These are phyloP conservation scores for Sinelater perroti DNA, from an alignment of 2,888 invertebrate species.

Conservation along the genomic window DNA sequence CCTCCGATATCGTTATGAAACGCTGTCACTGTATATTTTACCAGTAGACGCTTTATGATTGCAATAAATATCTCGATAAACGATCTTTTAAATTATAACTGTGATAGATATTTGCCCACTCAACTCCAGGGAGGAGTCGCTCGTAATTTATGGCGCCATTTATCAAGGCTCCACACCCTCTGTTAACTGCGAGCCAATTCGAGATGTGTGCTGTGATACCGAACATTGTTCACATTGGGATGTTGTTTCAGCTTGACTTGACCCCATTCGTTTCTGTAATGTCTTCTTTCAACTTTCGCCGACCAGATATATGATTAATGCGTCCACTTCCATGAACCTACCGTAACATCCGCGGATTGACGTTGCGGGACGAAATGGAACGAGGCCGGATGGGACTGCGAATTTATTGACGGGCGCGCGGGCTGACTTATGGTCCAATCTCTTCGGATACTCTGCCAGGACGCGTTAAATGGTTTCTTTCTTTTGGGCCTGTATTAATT, in stretches of 20 bases:
- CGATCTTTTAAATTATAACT: conserved; percentile 63
- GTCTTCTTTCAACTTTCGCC: conserved; percentile 62
- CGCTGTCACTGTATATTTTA: conserved; percentile 55
- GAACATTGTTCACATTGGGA: conserved; percentile 42
- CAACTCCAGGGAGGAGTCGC: conserved; percentile 61
- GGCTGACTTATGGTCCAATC: no score
- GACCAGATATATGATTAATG: conserved; percentile 55
- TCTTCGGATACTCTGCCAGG: not conserved
- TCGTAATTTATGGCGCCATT: conserved; percentile 62
- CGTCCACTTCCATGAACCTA: conserved; percentile 45
- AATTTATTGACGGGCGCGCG: conserved; percentile 26
- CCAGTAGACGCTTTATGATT: conserved; percentile 59
- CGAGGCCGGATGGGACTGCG: no score
- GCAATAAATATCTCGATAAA: conserved; percentile 63
- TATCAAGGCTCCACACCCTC: conserved; percentile 64
- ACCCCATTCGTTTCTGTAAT: conserved; percentile 62
- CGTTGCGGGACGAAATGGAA: conserved; percentile 3
- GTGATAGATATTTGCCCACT: conserved; percentile 64
- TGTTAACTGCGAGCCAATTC: conserved; percentile 65
- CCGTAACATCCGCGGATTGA: conserved; percentile 16
- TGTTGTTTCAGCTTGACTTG: conserved; percentile 62
- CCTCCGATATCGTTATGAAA: conserved; percentile 48
- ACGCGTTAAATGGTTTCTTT: no score
- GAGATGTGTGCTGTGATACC: conserved; percentile 65
- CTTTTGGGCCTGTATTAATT: no score